These are phyloP conservation scores for Heliconius erato DNA, from an alignment of 2,888 invertebrate genomes.

Conservation along the genomic window DNA sequence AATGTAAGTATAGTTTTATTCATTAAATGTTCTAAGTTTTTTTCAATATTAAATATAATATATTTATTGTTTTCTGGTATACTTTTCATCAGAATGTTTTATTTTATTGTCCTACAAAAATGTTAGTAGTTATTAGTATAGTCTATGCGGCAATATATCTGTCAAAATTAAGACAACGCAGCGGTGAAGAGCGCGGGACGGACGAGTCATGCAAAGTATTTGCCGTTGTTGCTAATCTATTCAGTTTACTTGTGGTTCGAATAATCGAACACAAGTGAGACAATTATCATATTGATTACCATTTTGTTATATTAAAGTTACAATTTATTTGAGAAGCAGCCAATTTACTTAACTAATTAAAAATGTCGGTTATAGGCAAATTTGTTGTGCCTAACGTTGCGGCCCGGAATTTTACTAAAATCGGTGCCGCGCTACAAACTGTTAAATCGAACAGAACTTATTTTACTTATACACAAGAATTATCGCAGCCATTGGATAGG, in stretches of 20 bases:
- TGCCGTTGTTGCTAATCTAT: slow-evolving; percentile 4
- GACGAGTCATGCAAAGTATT: slow-evolving; percentile 15
- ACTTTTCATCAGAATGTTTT: too few relatives aligned
- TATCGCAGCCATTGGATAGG: slow-evolving; percentile 91
- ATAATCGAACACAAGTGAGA: slow-evolving; percentile 20
- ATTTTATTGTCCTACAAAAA: too few relatives aligned
- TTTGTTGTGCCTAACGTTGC: slow-evolving; percentile 68
- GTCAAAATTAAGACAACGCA: slow-evolving; percentile 22
- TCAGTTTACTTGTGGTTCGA: slow-evolving; percentile 24
- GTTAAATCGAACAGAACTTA: slow-evolving; percentile 84
- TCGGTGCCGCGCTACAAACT: slow-evolving; percentile 68
- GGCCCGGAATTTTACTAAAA: slow-evolving; percentile 69
- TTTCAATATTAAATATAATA: too few relatives aligned
- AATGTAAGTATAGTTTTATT: too few relatives aligned
- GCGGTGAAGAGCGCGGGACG: slow-evolving; percentile 37
- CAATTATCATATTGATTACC: background rate
- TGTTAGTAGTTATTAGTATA: background rate
- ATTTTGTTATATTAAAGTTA: background rate
- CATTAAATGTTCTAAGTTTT: too few relatives aligned
- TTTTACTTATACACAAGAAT: slow-evolving; percentile 92
- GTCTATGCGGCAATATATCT: slow-evolving; percentile 10
- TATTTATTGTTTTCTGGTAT: too few relatives aligned
- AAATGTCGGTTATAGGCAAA: slow-evolving; percentile 77
- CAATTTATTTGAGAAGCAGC: background rate
- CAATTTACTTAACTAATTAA: background rate